Base-by-base conservation (phyloP, 1,140 invertebrate genomes). In the Drosophila triauraria region DNA sequence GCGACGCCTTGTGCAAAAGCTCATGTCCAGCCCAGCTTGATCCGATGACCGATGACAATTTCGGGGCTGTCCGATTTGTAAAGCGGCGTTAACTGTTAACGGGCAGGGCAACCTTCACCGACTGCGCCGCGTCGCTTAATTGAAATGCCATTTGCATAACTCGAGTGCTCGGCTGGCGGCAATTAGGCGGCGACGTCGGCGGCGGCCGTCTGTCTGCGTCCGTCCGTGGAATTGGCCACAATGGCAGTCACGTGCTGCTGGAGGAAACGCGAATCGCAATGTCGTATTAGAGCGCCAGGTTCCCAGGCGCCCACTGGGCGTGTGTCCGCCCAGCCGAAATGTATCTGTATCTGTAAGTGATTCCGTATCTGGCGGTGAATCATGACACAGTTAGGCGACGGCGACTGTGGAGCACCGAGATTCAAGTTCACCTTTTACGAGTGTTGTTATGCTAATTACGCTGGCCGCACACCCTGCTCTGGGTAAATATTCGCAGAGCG, bases 91-190 rank as follows among this genome's bases (percentile, higher is more conserved):
- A 79, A 78, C 74, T 76, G 80, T 75, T 87, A 75, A 84, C 77
- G 80, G 81, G 67, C 77, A 72, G 77, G 63, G 60, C 80, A 80
- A 88, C 83, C 84, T 88, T 87, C 80, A 79, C 54, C 72, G 59
- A 75, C 71, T 74, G 85, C 80, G 48, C 54, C 62, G 59, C 77
- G 48, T 65, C 69, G 59, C 82, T 90, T 87, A 87, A 90, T 87
- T 87, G 84, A 87, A 84, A 81, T 81, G 74, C 84, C 84, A 87
- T 87, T 87, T 87, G 85, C 84, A 87, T 78, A 80, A 87, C 69
- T 74, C 68, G 38, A 51, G 30, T 42, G 25, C 38, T 54, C 30
- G 46, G 13, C 47, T 32, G 57, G 58, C n/a, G 60, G 57, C 58
- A 62, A 70, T 72, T 72, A 78, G 32, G 44, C 59, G 40, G 38